phyloP scores from a whole-genome alignment of 2,888 invertebrate species.

The Drosophila neonasuta region DNA sequence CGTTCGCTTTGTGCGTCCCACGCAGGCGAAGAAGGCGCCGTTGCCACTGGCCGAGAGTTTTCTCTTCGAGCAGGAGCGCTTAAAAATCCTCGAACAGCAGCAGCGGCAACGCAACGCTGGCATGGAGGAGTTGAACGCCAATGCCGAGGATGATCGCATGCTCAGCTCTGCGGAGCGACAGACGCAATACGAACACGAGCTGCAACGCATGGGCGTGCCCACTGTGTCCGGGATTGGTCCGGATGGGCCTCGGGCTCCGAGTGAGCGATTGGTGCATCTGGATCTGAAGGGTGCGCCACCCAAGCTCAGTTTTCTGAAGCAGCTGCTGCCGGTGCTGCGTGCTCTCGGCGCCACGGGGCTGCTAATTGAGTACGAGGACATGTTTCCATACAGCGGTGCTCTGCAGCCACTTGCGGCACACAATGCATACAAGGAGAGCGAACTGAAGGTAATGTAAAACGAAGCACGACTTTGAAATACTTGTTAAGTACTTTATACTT shows the following conservation, averaged over 20 bases:
- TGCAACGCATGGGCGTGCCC: slow-evolving; percentile 82
- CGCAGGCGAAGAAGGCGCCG: slow-evolving; percentile 75
- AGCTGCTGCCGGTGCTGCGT: slow-evolving; percentile 84
- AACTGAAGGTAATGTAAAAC: slow-evolving; percentile 71
- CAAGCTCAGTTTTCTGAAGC: slow-evolving; percentile 84
- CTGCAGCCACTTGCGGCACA: slow-evolving; percentile 84
- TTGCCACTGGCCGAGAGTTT: slow-evolving; percentile 78
- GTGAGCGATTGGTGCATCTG: slow-evolving; percentile 86
- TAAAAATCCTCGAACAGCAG: slow-evolving; percentile 82
- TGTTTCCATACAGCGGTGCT: slow-evolving; percentile 88
- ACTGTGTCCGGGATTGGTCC: slow-evolving; percentile 81
- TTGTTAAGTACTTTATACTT: too few species aligned
- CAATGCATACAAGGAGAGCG: slow-evolving; percentile 83
- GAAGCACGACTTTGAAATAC: too few species aligned
- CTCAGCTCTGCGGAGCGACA: slow-evolving; percentile 81
- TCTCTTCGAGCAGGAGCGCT: slow-evolving; percentile 81
- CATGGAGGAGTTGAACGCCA: slow-evolving; percentile 75
- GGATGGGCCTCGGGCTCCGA: slow-evolving; percentile 79
- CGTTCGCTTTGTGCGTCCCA: slow-evolving; percentile 77
- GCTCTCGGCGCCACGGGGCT: slow-evolving; percentile 88
- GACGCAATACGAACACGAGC: slow-evolving; percentile 81
- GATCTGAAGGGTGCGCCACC: slow-evolving; percentile 91
- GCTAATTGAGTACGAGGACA: slow-evolving; percentile 90
- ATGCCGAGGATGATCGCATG: slow-evolving; percentile 79
- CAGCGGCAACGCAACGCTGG: slow-evolving; percentile 82